These are phyloP conservation scores for Phania funesta DNA, from an alignment of 2,888 invertebrate species.

Conservation along the genomic window DNA sequence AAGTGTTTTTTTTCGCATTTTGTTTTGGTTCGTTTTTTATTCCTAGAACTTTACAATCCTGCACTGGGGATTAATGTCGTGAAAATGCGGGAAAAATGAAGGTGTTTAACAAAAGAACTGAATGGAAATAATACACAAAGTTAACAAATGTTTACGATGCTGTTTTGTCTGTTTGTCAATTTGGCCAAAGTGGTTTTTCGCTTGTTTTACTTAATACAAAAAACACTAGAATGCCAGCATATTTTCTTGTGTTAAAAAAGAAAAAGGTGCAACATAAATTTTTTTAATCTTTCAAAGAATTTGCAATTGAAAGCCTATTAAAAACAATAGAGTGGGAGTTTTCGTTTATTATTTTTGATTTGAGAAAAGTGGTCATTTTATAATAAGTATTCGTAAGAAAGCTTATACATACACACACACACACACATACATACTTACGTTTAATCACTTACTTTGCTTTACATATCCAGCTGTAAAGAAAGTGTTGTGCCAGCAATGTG, in stretches of 20 bases:
- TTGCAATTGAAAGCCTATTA: not conserved
- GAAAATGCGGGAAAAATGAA: conserved; percentile 35
- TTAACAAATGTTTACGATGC: conserved; percentile 55
- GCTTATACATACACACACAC: conserved; percentile 43
- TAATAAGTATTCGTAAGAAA: not conserved
- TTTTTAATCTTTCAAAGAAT: not conserved
- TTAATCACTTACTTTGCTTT: conserved; percentile 75
- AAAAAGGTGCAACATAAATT: not conserved
- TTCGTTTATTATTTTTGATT: conserved; percentile 22
- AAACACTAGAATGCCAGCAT: conserved; percentile 22
- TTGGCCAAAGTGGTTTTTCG: conserved; percentile 80
- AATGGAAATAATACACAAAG: conserved; percentile 50
- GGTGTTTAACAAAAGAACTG: conserved; percentile 58
- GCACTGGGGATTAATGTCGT: conserved; percentile 58
- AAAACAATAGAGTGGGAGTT: conserved; percentile 2
- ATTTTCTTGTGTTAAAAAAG: conserved; percentile 1
- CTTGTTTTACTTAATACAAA: conserved; percentile 77
- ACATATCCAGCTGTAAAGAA: not conserved
- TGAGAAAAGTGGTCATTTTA: conserved; percentile 48
- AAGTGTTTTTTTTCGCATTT: conserved; percentile 6
- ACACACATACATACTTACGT: conserved; percentile 44
- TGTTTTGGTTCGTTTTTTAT: not conserved
- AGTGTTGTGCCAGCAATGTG: not conserved
- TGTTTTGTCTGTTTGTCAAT: conserved; percentile 74
- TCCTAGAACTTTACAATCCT: conserved; percentile 57